Evolutionary conservation across 2,888 invertebrate species (phyloP).

Genomic region (Gryllus longicercus): DNA sequence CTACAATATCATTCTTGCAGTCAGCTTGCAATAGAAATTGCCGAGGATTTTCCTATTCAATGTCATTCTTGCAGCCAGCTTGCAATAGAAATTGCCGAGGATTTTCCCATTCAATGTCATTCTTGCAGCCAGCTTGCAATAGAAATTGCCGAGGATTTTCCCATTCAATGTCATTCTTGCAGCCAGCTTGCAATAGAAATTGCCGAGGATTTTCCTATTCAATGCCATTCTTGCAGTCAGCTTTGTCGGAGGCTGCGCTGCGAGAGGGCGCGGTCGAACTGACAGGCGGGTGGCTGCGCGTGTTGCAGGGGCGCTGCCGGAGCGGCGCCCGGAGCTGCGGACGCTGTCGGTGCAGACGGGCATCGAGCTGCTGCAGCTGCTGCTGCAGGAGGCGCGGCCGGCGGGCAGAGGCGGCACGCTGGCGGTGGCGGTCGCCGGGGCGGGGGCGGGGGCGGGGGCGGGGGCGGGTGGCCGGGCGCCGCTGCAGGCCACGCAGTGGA

Average conservation of each 20-base stretch:
- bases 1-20: too few relatives aligned
- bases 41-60: too few relatives aligned
- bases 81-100: too few relatives aligned
- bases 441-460: conserved; percentile 45
- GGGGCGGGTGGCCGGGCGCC: conserved; percentile 22
- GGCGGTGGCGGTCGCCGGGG: conserved; percentile 49
- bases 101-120: too few relatives aligned
- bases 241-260: background rate
- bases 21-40: too few relatives aligned
- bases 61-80: too few relatives aligned
- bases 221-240: too few relatives aligned
- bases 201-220: too few relatives aligned
- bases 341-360: conserved; percentile 50
- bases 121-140: too few relatives aligned
- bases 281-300: background rate
- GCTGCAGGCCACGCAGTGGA: conserved; percentile 35
- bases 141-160: too few relatives aligned
- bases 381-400: conserved; percentile 35
- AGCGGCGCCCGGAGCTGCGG: conserved; percentile 42
- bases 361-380: conserved; percentile 45
- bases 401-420: conserved; percentile 45
- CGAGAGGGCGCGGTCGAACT: background rate
- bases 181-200: too few relatives aligned
- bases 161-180: too few relatives aligned
- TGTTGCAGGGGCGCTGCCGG: conserved; percentile 28